These are phyloP conservation scores for Tiliqua scincoides DNA, from an alignment of 2,113 vertebrate species.

Conservation along the genomic window DNA sequence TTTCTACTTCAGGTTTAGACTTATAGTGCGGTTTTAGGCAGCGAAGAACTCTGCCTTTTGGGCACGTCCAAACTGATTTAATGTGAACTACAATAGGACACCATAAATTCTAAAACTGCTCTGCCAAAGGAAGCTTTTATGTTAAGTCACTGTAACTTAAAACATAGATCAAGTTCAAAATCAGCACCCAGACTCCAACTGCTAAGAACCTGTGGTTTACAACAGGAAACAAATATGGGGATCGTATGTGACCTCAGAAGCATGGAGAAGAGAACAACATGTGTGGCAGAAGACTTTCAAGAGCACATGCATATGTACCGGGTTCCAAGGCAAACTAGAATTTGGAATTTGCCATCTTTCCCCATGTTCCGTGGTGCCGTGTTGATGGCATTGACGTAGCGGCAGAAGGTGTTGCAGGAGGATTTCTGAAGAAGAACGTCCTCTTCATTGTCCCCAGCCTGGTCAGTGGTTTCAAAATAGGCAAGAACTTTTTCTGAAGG, in stretches of 20 bases:
- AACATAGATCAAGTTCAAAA: neutral
- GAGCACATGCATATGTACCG: slow-evolving; percentile 75
- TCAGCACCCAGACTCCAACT: too few species aligned
- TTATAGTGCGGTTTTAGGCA: neutral
- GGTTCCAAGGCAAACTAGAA: slow-evolving; percentile 93
- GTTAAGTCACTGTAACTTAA: neutral
- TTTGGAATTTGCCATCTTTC: slow-evolving; percentile 97
- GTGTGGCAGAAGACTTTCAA: neutral
- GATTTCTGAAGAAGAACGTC: slow-evolving; percentile 80
- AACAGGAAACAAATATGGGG: neutral
- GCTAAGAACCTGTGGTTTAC: neutral
- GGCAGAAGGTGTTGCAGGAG: slow-evolving; percentile 87
- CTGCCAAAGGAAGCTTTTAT: neutral
- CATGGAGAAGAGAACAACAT: neutral
- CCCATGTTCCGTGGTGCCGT: slow-evolving; percentile 91
- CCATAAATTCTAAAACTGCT: neutral
- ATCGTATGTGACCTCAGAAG: neutral
- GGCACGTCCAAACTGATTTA: neutral
- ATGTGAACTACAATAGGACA: neutral
- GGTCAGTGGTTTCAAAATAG: slow-evolving; percentile 89
- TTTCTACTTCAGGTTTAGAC: neutral
- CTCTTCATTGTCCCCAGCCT: slow-evolving; percentile 85
- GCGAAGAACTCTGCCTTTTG: neutral
- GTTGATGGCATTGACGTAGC: slow-evolving; percentile 91
- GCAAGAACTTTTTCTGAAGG: slow-evolving; percentile 85